Evolutionary conservation across 2,888 invertebrate species (phyloP).

Genomic region (Drosophila lacicola): DNA sequence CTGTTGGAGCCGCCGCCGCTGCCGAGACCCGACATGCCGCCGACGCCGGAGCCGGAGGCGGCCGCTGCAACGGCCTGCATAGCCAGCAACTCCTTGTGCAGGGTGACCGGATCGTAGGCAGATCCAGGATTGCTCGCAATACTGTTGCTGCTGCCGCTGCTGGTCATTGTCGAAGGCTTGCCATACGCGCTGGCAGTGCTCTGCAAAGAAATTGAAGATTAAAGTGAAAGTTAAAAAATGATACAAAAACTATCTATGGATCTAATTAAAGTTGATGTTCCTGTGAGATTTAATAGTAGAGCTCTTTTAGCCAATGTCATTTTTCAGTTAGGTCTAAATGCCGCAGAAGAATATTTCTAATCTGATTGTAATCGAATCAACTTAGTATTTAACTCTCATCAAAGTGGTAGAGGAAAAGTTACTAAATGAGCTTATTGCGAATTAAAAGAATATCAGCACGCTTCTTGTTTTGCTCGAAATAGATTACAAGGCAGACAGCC

Average conservation of each 20-base stretch:
- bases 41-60: slow-evolving; percentile 73
- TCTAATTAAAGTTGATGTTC: no score
- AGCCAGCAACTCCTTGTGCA: slow-evolving; percentile 85
- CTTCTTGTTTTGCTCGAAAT: background rate
- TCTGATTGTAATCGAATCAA: no score
- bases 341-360: no score
- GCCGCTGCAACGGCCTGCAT: slow-evolving; percentile 85
- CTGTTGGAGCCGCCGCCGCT: slow-evolving; percentile 52
- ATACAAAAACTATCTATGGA: no score
- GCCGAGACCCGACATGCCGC: slow-evolving; percentile 45
- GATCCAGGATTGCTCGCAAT: slow-evolving; percentile 81
- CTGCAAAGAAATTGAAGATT: slow-evolving; percentile 41
- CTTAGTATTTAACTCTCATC: no score
- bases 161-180: slow-evolving; percentile 82
- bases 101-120: slow-evolving; percentile 84
- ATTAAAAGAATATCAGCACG: no score
- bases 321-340: no score
- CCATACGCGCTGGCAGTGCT: slow-evolving; percentile 83
- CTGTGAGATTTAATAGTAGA: no score
- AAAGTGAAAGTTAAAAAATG: background rate
- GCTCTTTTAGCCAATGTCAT: no score
- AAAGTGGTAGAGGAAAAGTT: no score
- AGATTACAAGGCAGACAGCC: background rate
- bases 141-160: slow-evolving; percentile 71
- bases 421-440: no score